Evolutionary conservation across 2,797 vertebrate species (phyloP).

Genomic region (Lemur catta): DNA sequence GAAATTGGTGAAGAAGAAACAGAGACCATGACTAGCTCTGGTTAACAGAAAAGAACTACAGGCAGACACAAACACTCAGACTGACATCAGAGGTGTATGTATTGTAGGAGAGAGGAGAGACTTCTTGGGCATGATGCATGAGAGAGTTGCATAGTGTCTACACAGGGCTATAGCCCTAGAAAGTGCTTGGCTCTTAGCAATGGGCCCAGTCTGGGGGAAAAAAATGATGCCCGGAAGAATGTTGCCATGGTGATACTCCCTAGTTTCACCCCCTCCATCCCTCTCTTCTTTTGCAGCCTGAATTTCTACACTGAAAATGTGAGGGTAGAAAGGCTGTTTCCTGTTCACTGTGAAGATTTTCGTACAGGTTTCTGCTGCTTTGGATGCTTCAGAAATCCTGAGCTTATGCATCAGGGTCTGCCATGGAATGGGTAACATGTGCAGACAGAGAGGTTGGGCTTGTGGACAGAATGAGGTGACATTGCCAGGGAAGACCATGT

Average conservation of each 20-base stretch:
- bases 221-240: background rate
- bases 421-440: background rate
- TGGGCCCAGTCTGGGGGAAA: background rate
- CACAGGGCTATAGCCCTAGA: background rate
- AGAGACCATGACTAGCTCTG: background rate
- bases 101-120: background rate
- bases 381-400: background rate
- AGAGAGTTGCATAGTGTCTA: background rate
- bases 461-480: background rate
- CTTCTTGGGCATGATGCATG: background rate
- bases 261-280: background rate
- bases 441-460: background rate
- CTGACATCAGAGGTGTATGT: background rate
- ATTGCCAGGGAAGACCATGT: background rate
- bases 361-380: background rate
- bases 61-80: background rate
- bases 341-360: background rate
- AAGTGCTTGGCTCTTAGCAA: background rate
- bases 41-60: background rate
- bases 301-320: background rate
- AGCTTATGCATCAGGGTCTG: background rate
- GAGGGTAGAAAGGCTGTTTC: background rate
- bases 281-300: background rate
- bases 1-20: background rate
- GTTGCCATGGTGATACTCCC: slow-evolving; percentile 49